Evolutionary conservation across 2,888 invertebrate genomes (phyloP).

Genomic region (Ochropacha duplaris): DNA sequence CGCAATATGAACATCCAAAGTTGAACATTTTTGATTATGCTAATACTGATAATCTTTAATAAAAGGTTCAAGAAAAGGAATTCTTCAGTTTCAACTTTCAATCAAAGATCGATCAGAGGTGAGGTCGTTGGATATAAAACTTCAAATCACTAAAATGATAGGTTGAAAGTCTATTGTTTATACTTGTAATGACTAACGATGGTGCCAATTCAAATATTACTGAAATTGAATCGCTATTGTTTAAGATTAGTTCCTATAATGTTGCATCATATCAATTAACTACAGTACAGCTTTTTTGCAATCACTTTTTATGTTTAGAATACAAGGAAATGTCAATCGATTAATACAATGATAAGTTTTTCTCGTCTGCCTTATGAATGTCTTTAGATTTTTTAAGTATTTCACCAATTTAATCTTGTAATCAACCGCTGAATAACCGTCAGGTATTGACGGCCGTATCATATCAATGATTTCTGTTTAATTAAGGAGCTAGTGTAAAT

Average conservation of each 20-base stretch:
- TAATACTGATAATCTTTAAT: too few relatives aligned
- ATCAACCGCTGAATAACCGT: not conserved
- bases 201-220: not conserved
- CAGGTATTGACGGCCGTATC: not conserved
- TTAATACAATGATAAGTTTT: too few relatives aligned
- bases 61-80: too few relatives aligned
- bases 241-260: not conserved
- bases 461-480: constrained; percentile 27
- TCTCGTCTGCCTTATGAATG: too few relatives aligned
- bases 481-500: constrained; percentile 30
- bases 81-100: too few relatives aligned
- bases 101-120: not conserved
- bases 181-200: not conserved
- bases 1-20: too few relatives aligned
- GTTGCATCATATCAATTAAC: not conserved
- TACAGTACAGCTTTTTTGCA: not conserved
- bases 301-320: too few relatives aligned
- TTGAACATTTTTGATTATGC: too few relatives aligned
- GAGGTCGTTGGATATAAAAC: not conserved
- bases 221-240: not conserved
- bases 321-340: too few relatives aligned
- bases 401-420: too few relatives aligned
- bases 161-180: too few relatives aligned
- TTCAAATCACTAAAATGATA: not conserved
- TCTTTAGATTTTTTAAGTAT: too few relatives aligned